Conservation (phyloP, 2,888 invertebrate genomes). For the Cerastis leucographa region DNA sequence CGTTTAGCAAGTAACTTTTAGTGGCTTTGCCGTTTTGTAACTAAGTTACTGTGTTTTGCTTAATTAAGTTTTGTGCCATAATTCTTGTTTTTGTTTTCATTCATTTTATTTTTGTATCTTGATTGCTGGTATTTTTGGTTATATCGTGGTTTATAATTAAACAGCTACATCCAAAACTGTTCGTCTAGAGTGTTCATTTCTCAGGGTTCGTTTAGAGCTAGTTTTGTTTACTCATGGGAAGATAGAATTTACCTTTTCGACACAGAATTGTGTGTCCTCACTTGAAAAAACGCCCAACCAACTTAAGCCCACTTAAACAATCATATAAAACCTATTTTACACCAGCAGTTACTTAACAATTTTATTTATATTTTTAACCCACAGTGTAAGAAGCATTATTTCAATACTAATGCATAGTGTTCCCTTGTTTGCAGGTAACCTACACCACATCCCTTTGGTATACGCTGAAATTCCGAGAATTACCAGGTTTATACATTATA, state of each 20-base stretch:
- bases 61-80: conserved; percentile 1
- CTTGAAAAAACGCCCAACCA: too few species aligned
- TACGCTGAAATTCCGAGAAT: background rate
- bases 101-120: background rate
- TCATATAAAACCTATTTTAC: too few species aligned
- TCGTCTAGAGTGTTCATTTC: too few species aligned
- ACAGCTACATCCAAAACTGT: background rate
- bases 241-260: too few species aligned
- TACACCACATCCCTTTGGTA: background rate
- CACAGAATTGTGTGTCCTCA: too few species aligned
- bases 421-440: conserved; percentile 59
- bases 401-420: conserved; percentile 31
- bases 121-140: background rate
- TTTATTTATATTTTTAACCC: background rate
- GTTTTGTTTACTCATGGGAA: background rate
- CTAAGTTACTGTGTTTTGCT: background rate
- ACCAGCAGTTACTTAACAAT: too few species aligned
- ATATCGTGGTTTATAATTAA: background rate
- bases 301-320: too few species aligned
- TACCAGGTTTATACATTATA: conserved; percentile 19
- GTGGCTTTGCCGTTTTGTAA: conserved; percentile 9
- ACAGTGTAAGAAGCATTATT: background rate
- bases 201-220: too few species aligned
- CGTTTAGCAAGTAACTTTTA: conserved; percentile 38
- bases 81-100: background rate